Base-by-base conservation (phyloP, 2,888 invertebrate species). In the Morpho achilles region DNA sequence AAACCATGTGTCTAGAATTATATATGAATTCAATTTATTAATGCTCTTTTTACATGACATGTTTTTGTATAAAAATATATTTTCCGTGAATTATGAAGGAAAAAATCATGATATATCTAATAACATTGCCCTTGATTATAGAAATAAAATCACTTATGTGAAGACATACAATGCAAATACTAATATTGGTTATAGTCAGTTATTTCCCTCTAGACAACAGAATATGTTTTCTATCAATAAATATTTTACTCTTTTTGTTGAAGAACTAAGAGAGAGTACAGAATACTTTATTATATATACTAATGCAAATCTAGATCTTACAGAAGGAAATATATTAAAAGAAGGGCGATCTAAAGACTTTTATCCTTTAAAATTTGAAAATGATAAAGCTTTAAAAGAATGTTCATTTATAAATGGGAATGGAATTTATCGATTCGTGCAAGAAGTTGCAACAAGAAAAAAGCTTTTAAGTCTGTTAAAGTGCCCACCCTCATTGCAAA, bases 41-140 rank as follows among this genome's bases (percentile, higher is more conserved):
- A 64, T 67, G 50, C 55, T 58, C 46, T 68, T 67, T 55, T 63
- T 71, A 61, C 69, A 70, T 65, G 62, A 63, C 43, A 69, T 68
- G 67, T 68, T 67, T 51, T 61, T 63, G 61, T 45, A 67, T 59
- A 61, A 63, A 63, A 63, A 69, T 39, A 67, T 71, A n/a, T 45
- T 62, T 61, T 70, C 62, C 43, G 61, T 70, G 55, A 69, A 60
- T 61, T 65, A 10, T 62, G 64, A 59, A 48, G 63, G 48, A 63
- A 61, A 61, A 56, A 54, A 8, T 62, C 56, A 39, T 65, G 62
- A 59, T 65, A 62, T 48, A 65, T 65, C 60, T 62, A 65, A 65
- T 65, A 52, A 56, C 51, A 65, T 65, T 62, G 16, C 59, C 16
- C 8, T 65, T 57, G 8, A 62, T 55, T 65, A 62, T 62, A 65